Base-by-base conservation (phyloP, 1,140 invertebrate genomes). In the Fopius arisanus region DNA sequence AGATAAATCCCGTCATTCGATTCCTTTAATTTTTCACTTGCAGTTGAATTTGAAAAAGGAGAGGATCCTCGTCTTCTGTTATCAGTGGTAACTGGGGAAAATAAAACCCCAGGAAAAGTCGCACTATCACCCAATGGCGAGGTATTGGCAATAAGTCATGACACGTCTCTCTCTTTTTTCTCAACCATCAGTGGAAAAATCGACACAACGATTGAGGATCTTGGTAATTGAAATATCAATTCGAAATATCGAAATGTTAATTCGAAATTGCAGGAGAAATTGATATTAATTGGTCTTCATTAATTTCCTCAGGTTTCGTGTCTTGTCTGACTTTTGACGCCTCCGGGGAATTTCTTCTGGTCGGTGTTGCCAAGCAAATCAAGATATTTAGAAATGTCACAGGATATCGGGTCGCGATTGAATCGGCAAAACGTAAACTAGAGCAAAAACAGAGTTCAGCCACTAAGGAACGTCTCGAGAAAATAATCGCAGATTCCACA, bases 311-410 rank as follows among this genome's bases (percentile, higher is more conserved):
- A 95, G 94, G 91, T 78, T 80, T 89, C 21, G 92, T 96, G 70
- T 90, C 88, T 31, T 88, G 90, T 73, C 84, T 97, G 51, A 79
- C 87, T 21, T 97, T 96, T 84, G 93, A 96, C 81, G 89, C 92
- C 26, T 87, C 90, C 66, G 93, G 92, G 19, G 92, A 94, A 79
- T 93, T 92, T 82, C 79, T 97, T n/a, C 89, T 95, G 70, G 91
- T 92, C 1, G 89, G 92, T 66, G 94, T 94, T 12, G 94, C 96
- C 79, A 92, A 91, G 70, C 92, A 92, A 48, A 91, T 97, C 14
- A 89, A 93, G 62, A 90, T 97, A 19, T 93, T 96, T 77, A 92
- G 94, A 79, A 97, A 97, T 80, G 89, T 96, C 9, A 91, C 93
- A 72, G 95, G 95, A 5, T 93, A 93, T 79, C 88, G 90, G 75